Evolutionary conservation across 2,113 vertebrate genomes (phyloP), one percentile per base, ranked within the genome.

Genomic region (Salvelinus sp.): DNA sequence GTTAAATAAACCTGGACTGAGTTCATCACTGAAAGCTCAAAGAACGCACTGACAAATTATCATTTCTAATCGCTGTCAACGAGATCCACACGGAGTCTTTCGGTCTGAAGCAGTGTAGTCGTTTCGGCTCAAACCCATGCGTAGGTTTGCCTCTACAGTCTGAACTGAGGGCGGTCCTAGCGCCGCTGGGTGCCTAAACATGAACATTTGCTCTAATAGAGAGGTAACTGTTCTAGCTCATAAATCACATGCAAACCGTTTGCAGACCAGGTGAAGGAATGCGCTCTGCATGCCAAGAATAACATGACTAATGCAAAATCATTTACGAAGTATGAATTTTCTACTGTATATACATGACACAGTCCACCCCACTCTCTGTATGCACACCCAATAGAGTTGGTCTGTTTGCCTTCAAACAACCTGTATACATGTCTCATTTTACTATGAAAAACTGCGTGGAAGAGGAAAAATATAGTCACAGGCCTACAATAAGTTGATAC

Each of bases 231-330:
- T 89, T 86, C 78, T 23, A 14, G 25, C 27, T 13, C 9, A 18
- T 30, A 69, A 75, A 66, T 75, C 50, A 54, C 16, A 54, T 76
- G 70, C 77, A 72, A 62, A 84, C 58, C 33, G 77, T 82, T 76
- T 66, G 62, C 77, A 25, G 78, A 54, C 72, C 85, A 86, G 85
- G 85, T 88, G 83, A 85, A 74, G 88, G 82, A 91, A 90, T 88
- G 82, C 62, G 0, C 23, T 20, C 1, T 28, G 4, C 12, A 57
- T 7, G 87, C 90, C 90, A 90, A 89, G 77, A 89, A 89, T 27
- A 91, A 91, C 86, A 90, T 33, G 76, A 73, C 60, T 78, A 75
- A 83, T 77, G 82, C 75, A 69, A 69, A 78, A 75, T 84, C 86
- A 87, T 87, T 82, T 7, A 7, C 2, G n/a, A 63, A 22, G 79